Percentiles rank a stretch among this genome's conserved stretches.
These are phyloP conservation scores for Muschampia plurimacula DNA, from an alignment of 2,888 invertebrate genomes.

Conservation along the genomic window DNA sequence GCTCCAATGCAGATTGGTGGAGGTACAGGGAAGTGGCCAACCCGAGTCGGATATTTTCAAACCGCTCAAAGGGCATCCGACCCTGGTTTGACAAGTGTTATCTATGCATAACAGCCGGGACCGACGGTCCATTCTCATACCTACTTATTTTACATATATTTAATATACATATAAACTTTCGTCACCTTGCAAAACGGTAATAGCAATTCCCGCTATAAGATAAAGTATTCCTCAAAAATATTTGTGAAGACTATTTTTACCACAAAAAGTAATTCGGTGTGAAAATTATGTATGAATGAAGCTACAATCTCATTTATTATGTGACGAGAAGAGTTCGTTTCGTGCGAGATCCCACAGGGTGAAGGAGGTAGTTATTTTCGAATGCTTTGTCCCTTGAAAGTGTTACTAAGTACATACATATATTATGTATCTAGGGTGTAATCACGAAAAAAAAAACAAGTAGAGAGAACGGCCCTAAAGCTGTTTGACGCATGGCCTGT, in stretches of 20 bases:
- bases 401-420: neutral
- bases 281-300: constrained; percentile 12
- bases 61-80: too few relatives aligned
- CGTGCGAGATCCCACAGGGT: constrained; percentile 4
- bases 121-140: too few relatives aligned
- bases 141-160: too few relatives aligned
- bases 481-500: too few relatives aligned
- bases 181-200: neutral
- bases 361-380: neutral
- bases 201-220: neutral
- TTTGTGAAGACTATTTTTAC: neutral
- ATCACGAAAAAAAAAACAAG: too few relatives aligned
- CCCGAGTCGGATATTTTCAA: too few relatives aligned
- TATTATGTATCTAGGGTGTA: too few relatives aligned
- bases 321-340: constrained; percentile 10
- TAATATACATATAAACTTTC: neutral
- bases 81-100: neutral
- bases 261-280: neutral
- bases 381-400: neutral
- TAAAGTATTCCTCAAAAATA: neutral
- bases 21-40: too few relatives aligned
- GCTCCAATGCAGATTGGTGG: too few relatives aligned
- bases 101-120: neutral
- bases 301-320: constrained; percentile 15
- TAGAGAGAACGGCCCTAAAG: too few relatives aligned